Evolutionary conservation across 2,797 vertebrate species (phyloP).

Genomic region (Sciurus vulgaris): DNA sequence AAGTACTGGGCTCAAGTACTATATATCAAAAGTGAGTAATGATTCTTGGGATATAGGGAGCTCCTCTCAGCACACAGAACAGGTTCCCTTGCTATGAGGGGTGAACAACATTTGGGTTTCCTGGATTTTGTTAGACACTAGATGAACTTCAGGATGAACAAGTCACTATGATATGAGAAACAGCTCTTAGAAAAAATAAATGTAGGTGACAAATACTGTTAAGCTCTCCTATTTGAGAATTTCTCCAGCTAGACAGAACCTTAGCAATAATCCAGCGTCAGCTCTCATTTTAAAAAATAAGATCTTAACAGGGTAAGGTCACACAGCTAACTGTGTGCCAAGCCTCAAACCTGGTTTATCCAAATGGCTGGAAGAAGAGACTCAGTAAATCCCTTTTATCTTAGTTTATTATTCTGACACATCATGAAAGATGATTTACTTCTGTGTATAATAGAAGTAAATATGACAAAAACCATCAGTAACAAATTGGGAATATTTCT

Average conservation of each 20-base stretch:
- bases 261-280: neutral
- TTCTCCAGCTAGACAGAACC: slow-evolving; percentile 22
- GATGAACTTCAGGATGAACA: neutral
- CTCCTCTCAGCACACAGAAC: neutral
- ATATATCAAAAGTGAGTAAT: neutral
- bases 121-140: neutral
- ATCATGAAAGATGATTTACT: neutral
- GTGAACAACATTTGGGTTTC: neutral
- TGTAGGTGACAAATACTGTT: slow-evolving; percentile 24
- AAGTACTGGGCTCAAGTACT: neutral
- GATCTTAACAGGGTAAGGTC: neutral
- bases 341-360: neutral
- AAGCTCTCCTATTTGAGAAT: slow-evolving; percentile 50
- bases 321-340: neutral
- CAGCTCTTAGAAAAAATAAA: slow-evolving; percentile 61
- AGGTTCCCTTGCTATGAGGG: neutral
- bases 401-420: slow-evolving; percentile 44
- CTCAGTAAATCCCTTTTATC: neutral
- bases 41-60: neutral
- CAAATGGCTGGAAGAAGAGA: neutral
- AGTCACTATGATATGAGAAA: slow-evolving; percentile 10
- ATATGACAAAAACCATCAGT: neutral
- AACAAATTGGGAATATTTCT: slow-evolving; percentile 51
- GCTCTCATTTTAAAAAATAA: slow-evolving; percentile 36
- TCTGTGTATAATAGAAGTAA: slow-evolving; percentile 41